Evolutionary conservation across 2,797 vertebrate genomes (phyloP).

Genomic region (Gobionotothen gibberifrons): DNA sequence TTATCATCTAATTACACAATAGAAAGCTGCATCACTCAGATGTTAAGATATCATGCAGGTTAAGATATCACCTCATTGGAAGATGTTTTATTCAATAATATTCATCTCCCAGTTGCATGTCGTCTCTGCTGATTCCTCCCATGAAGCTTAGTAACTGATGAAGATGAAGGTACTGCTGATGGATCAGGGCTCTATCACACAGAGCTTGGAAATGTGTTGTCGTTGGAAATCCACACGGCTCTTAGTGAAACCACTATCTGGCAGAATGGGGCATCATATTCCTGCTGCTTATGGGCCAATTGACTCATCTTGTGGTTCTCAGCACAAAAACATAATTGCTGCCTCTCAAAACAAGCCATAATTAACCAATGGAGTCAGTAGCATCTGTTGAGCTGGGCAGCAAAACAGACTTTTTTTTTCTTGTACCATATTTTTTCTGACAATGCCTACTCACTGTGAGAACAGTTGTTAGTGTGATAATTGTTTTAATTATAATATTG

Average conservation of each 20-base stretch:
- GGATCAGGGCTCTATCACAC: conserved; percentile 47
- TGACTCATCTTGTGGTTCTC: conserved; percentile 72
- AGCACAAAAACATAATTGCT: conserved; percentile 78
- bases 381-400: conserved; percentile 68
- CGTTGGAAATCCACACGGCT: conserved; percentile 61
- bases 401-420: conserved; percentile 47
- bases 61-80: conserved; percentile 44
- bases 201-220: conserved; percentile 64
- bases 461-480: conserved; percentile 47
- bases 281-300: conserved; percentile 60
- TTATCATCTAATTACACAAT: conserved; percentile 54
- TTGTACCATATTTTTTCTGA: conserved; percentile 39
- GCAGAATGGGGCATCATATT: conserved; percentile 65
- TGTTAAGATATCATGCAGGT: conserved; percentile 28
- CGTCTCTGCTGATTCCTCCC: conserved; percentile 26
- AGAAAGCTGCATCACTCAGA: conserved; percentile 5
- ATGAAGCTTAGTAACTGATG: conserved; percentile 33
- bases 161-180: conserved; percentile 53
- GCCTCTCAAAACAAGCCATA: conserved; percentile 77
- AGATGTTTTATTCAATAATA: conserved; percentile 35
- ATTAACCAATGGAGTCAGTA: conserved; percentile 78
- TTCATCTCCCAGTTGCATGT: conserved; percentile 19
- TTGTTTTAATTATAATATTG: conserved; percentile 51
- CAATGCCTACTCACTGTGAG: conserved; percentile 23
- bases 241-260: conserved; percentile 40